Evolutionary conservation across 2,888 invertebrate genomes (phyloP).

Genomic region (Sepiola atlantica): DNA sequence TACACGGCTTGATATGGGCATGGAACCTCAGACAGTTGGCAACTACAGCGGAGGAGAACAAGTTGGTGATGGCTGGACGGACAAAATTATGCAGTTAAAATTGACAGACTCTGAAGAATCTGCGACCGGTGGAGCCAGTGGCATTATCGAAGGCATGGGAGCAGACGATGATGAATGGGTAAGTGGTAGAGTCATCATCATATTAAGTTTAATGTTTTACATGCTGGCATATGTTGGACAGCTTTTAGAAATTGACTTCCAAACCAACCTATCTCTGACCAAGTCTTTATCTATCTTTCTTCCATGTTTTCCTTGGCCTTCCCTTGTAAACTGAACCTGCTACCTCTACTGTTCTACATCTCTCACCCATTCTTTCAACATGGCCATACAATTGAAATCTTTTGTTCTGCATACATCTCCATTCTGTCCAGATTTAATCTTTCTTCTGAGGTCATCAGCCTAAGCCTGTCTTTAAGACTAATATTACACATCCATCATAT

Average conservation of each 20-base stretch:
- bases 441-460: too few relatives aligned
- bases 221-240: background rate
- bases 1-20: background rate
- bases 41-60: constrained; percentile 69
- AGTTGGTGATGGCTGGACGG: constrained; percentile 70
- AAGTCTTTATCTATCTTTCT: too few relatives aligned
- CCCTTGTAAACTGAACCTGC: background rate
- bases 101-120: constrained; percentile 48
- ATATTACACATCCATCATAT: too few relatives aligned
- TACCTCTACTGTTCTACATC: background rate
- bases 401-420: too few relatives aligned
- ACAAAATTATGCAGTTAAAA: constrained; percentile 70
- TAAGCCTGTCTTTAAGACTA: too few relatives aligned
- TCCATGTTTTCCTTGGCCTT: too few relatives aligned
- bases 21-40: constrained; percentile 15
- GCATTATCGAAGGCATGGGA: constrained; percentile 55
- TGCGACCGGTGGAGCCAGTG: constrained; percentile 49
- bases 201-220: background rate
- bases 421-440: too few relatives aligned
- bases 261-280: too few relatives aligned
- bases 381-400: too few relatives aligned
- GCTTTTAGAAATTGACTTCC: background rate
- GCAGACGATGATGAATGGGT: constrained; percentile 71
- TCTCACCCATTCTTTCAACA: background rate
- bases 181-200: constrained; percentile 41